phyloP scores from a whole-genome alignment of 53 echinoderm and acorn worm genomes.

The Patiria pectinifera region DNA sequence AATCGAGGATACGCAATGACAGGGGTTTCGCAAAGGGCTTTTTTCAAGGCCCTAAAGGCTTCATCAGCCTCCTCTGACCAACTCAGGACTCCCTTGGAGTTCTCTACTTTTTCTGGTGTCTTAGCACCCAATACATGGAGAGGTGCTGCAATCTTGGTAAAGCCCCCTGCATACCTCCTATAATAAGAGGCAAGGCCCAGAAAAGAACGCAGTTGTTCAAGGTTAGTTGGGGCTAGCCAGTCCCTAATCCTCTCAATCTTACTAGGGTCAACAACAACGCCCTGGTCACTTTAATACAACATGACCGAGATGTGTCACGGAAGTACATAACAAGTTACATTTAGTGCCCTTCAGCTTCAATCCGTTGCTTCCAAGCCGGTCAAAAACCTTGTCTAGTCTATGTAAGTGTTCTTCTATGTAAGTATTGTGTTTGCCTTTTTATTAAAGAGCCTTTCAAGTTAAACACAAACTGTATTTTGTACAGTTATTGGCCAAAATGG shows the following conservation, averaged over 20 bases:
- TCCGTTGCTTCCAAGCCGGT: neutral
- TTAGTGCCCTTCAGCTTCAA: conserved; percentile 23
- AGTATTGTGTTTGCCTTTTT: no score
- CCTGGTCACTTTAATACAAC: conserved; percentile 27
- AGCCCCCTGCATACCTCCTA: conserved; percentile 36
- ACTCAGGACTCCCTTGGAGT: neutral
- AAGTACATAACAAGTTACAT: neutral
- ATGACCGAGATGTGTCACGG: conserved; percentile 10
- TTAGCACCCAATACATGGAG: conserved; percentile 31
- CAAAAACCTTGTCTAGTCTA: neutral
- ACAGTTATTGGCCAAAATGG: no score
- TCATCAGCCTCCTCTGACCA: conserved; percentile 50
- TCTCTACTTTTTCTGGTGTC: conserved; percentile 16
- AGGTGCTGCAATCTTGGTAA: conserved; percentile 56
- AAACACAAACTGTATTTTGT: no score
- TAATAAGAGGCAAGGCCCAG: conserved; percentile 57
- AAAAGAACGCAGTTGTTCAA: conserved; percentile 39
- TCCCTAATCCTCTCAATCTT: conserved; percentile 33
- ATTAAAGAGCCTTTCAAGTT: no score
- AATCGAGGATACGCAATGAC: conserved; percentile 52
- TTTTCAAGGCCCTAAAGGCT: conserved; percentile 41
- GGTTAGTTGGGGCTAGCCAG: conserved; percentile 44
- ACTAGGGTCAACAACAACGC: conserved; percentile 44
- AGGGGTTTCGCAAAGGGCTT: conserved; percentile 23
- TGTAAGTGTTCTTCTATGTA: neutral